A percentile compares a stretch with the other conserved stretches of the same genome.
phyloP scores from a whole-genome alignment of 2,797 vertebrate species.

The Poecilia gillii region DNA sequence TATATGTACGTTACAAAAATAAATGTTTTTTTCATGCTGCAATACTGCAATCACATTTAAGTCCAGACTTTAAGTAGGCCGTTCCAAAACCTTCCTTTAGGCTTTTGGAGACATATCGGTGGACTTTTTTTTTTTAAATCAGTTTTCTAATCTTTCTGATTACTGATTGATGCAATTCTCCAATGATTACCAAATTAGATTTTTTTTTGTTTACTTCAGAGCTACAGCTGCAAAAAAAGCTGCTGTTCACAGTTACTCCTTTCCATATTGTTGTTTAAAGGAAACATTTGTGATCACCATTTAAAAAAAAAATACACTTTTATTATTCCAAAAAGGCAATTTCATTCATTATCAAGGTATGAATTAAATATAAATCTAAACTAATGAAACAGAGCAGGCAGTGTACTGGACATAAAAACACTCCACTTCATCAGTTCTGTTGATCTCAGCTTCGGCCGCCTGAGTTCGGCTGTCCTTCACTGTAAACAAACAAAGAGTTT shows the following conservation, averaged over 20 bases:
- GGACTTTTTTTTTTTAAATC: neutral
- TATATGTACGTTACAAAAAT: neutral
- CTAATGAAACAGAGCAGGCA: slow-evolving; percentile 57
- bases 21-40: neutral
- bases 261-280: slow-evolving; percentile 2
- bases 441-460: slow-evolving; percentile 8
- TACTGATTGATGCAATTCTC: neutral
- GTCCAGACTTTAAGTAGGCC: neutral
- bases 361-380: slow-evolving; percentile 60
- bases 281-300: neutral
- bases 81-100: neutral
- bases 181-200: neutral
- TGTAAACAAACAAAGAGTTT: slow-evolving; percentile 1
- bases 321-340: slow-evolving; percentile 59
- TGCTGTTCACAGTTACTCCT: too few species aligned
- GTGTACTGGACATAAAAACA: slow-evolving; percentile 58
- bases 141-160: neutral
- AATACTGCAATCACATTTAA: neutral
- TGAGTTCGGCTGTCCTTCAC: slow-evolving; percentile 12
- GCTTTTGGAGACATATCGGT: neutral
- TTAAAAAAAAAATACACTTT: slow-evolving; percentile 58
- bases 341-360: slow-evolving; percentile 53
- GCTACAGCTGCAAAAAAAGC: neutral
- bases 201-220: neutral
- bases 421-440: slow-evolving; percentile 18